Evolutionary conservation across 2,888 invertebrate species (phyloP), one percentile per base, ranked within the genome.

Genomic region (Drosophila macrospina): DNA sequence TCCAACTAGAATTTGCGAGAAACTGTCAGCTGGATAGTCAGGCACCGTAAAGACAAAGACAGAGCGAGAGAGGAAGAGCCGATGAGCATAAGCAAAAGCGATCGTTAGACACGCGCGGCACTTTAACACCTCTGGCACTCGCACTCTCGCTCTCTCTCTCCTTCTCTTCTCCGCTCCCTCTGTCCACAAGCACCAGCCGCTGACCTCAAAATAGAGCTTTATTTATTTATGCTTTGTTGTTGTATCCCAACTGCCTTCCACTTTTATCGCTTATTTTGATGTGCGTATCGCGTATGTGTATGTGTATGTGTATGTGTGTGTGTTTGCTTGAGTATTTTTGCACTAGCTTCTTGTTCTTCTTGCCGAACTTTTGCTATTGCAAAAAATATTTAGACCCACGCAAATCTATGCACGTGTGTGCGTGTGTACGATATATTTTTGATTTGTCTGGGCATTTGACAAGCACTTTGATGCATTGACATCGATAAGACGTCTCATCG

Each of bases 181-280:
- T 36, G 26, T 26, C 41, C 8, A 34, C 16, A 6, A 34, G 8
- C 26, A 7, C 11, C 37, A 48, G 34, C 62, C 34, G 59, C 56
- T 63, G 85, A 85, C 85, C 83, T 83, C 74, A 83, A 80, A 82
- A 80, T 68, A 67, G 47, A 56, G 70, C 62, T 74, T 69, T 66
- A 56, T 71, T 63, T 63, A 60, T 71, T 59, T 57, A 48, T 57
- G 59, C 28, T 65, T 74, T 70, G 55, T 61, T 70, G 36, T 67
- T 66, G 30, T 24, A 1, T 7, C 13, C 34, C 30, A 20, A 47
- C 24, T 32, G 47, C 42, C 71, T 56, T 60, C 64, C 67, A 65
- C 54, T 41, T 39, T 28, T 34, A 48, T 45, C 13, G 45, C 51
- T 50, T 63, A 32, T 51, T 65, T 62, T 72, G 62, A 65, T 52